Evolutionary conservation across 2,113 vertebrate genomes (phyloP), one percentile per base, ranked within the genome.

Genomic region (Gila orcuttii): DNA sequence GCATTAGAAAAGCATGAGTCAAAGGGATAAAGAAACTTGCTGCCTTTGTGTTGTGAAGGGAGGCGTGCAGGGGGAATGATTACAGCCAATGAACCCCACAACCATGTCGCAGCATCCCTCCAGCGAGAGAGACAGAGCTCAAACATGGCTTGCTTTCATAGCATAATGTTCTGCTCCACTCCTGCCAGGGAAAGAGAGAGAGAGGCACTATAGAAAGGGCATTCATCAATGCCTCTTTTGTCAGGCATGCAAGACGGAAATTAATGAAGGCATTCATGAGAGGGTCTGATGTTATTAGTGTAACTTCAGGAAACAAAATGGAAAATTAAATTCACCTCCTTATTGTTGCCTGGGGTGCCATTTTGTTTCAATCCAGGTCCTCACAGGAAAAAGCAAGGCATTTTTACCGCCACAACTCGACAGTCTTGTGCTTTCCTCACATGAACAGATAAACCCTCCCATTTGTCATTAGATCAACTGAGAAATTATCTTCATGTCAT

Each of bases 191-290:
- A 77, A 6, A 33, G 74, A 57, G 21, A 79, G 76, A 60, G 52
- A 59, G 33, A 42, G 57, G 6, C 10, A 9, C 13, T 23, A 81
- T 23, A 64, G 78, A 82, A 68, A 68, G 62, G 62, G 19, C 62
- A 69, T 82, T 82, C 79, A 82, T 82, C 79, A 68, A 82, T 82
- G 25, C 62, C 19, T 68, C 79, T 71, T 55, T 83, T 83, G 66
- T 83, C 33, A 73, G 23, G 50, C 64, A 42, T 39, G 81, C 23
- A 59, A 55, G 66, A 73, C 39, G 66, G 68, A 83, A 71, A 57
- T 73, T 71, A 83, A 73, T 83, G 50, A 71, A 83, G 50, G 68
- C 57, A 23, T 9, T 83, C 66, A 57, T 10, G 42, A 68, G 45
- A 9, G 28, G 79, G 79, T 28, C 47, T 82, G 42, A 68, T 23